Evolutionary conservation across 53 echinoderm and acorn worm species (phyloP).

Genomic region (Stichopus horrens): DNA sequence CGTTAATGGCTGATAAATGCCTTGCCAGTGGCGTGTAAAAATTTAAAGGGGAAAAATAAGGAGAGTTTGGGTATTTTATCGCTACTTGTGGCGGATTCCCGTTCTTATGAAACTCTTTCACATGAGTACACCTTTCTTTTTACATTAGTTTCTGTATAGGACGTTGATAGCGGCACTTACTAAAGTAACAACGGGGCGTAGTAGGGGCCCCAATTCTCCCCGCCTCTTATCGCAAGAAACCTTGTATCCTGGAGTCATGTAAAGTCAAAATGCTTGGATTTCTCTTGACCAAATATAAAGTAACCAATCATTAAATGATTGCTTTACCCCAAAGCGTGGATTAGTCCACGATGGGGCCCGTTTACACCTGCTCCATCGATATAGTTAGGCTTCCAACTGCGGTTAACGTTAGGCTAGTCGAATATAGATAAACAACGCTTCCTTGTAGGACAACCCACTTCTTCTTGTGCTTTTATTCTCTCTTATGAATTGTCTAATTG

Average conservation of each 20-base stretch:
- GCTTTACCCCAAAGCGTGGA: conserved; percentile 31
- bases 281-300: conserved; percentile 14
- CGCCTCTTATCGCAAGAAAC: conserved; percentile 20
- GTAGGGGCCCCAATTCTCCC: background rate
- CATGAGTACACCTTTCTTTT: conserved; percentile 34
- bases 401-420: background rate
- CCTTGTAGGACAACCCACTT: background rate
- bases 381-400: background rate
- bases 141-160: background rate
- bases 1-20: conserved; percentile 42
- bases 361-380: background rate
- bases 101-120: conserved; percentile 32
- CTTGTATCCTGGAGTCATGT: background rate
- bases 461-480: background rate
- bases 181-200: conserved; percentile 3
- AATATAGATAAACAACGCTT: background rate
- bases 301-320: conserved; percentile 40
- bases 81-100: background rate
- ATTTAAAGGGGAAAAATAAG: conserved; percentile 34
- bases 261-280: background rate
- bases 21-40: conserved; percentile 41
- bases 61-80: conserved; percentile 17
- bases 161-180: background rate
- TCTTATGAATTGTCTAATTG: conserved; percentile 24
- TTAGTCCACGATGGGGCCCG: conserved; percentile 21